phyloP scores from a whole-genome alignment of 2,113 vertebrate genomes.

The Athene cunicularia region DNA sequence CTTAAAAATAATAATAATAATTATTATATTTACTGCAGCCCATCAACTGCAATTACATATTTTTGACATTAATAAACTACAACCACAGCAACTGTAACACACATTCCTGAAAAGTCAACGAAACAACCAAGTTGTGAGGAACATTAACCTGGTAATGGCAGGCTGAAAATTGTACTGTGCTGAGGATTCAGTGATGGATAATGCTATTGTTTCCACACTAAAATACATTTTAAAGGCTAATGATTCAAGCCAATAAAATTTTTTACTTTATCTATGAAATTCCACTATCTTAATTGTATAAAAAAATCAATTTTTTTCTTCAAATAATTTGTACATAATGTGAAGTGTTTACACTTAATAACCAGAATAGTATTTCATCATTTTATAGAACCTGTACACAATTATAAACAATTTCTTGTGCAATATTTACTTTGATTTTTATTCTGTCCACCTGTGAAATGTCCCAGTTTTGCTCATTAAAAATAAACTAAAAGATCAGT shows the following conservation, averaged over 20 bases:
- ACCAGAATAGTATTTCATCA: slow-evolving; percentile 40
- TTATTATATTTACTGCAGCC: background rate
- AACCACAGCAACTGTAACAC: slow-evolving; percentile 25
- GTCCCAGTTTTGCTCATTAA: slow-evolving; percentile 6
- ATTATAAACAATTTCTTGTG: slow-evolving; percentile 33
- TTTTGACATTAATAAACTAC: slow-evolving; percentile 46
- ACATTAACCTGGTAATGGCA: slow-evolving; percentile 29
- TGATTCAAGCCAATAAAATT: slow-evolving; percentile 14
- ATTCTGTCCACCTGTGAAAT: slow-evolving; percentile 41
- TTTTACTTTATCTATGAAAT: background rate
- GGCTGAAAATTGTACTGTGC: slow-evolving; percentile 2
- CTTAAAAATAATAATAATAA: background rate
- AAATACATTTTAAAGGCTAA: slow-evolving; percentile 16
- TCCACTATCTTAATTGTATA: slow-evolving; percentile 10
- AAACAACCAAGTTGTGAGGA: slow-evolving; percentile 37
- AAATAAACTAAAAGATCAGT: slow-evolving; percentile 12
- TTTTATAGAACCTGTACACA: slow-evolving; percentile 31
- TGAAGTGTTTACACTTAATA: slow-evolving; percentile 35
- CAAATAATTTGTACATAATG: background rate
- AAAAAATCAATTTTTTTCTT: slow-evolving; percentile 43
- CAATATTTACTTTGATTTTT: slow-evolving; percentile 37
- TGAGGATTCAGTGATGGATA: background rate
- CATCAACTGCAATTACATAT: slow-evolving; percentile 24
- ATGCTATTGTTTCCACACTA: slow-evolving; percentile 27
- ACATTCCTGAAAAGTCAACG: slow-evolving; percentile 8